Base-by-base conservation (phyloP, 2,113 vertebrate genomes). In the Toxostoma redivivum region DNA sequence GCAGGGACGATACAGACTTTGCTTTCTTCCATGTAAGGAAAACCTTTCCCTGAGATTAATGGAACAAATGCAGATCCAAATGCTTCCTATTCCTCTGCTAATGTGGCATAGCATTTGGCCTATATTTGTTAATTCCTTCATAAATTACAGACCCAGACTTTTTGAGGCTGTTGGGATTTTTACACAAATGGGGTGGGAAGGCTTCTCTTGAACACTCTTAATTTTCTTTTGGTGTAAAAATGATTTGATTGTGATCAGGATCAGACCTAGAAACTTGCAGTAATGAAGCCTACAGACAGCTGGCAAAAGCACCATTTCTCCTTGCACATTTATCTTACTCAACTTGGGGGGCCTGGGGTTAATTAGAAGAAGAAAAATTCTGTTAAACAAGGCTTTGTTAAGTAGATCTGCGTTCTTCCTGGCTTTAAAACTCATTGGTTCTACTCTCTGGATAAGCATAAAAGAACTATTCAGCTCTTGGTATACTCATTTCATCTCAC, bases 401-500 rank as follows among this genome's bases (percentile, higher is more conserved):
- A 90, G 58, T 67, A 92, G 44, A 71, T 72, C 18, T 69, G 7
- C 0, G 1, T 64, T 86, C 44, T 85, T 95, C 40, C 47, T 95
- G 38, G 24, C 24, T 86, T 94, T 94, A 85, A 89, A 86, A 78
- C 53, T 93, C 53, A 70, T 86, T 95, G 81, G 50, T 88, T 97
- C 77, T 90, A 88, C 54, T 86, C 65, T 93, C 73, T 86, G 80
- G 31, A 31, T 51, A 92, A 84, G 69, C 31, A 87, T 79, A 96
- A 97, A 94, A 67, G 62, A 79, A 18, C 76, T 73, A 78, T 94
- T 90, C 51, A 72, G 12, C 42, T 78, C 85, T 88, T 53, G 12
- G 17, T 92, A 21, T 91, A 81, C 77, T 87, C 16, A 56, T 94
- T 96, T 96, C 60, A 77, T 81, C 71, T 89, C 48, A 79, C n/a